Evolutionary conservation across 1,140 invertebrate genomes (phyloP), one percentile per base, ranked within the genome.

Genomic region (Meloidogyne floridensis): DNA sequence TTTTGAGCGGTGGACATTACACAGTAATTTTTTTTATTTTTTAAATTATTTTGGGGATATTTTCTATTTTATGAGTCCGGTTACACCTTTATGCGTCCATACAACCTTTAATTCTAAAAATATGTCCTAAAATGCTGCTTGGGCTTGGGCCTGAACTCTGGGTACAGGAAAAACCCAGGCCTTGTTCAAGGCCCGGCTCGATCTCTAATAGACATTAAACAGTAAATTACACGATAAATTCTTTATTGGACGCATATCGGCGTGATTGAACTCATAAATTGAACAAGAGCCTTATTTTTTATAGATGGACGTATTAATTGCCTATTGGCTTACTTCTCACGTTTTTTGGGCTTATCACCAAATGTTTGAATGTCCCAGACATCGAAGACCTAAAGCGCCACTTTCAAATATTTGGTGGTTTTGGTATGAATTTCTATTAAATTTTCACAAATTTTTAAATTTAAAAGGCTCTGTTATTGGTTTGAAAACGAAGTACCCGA

Each of bases 291-390:
- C 32, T 32, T 32, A 32, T 32, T 32, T 32, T 54, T 70, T 56
- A 10, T 47, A 81, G 76, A 83, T 83, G 82, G 81, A 87, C 69
- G 87, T 90, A 10, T 71, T 88, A 56, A 85, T 89, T 47, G 87
- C 88, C 20, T 88, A 89, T 80, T 90, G 88, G 88, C 80, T 88
- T 18, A 88, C 87, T 59, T 73, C 59, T 72, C 87, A 89, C 80
- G 88, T 89, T 32, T 89, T 89, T 77, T 89, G 88, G 88, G 72
- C 74, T 20, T 89, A 89, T 76, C 88, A 89, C 75, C 88, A 89
- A 77, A 90, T 90, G 71, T 89, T 89, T 75, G 87, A 89, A 79
- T 80, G 88, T 70, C 84, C 82, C 18, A 77, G 80, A 43, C 72
- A 74, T 20, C 79, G 86, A 32, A 80, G 89, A 56, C 80, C 85